Evolutionary conservation across 2,797 vertebrate species (phyloP).

Genomic region (Rallus crepitans): DNA sequence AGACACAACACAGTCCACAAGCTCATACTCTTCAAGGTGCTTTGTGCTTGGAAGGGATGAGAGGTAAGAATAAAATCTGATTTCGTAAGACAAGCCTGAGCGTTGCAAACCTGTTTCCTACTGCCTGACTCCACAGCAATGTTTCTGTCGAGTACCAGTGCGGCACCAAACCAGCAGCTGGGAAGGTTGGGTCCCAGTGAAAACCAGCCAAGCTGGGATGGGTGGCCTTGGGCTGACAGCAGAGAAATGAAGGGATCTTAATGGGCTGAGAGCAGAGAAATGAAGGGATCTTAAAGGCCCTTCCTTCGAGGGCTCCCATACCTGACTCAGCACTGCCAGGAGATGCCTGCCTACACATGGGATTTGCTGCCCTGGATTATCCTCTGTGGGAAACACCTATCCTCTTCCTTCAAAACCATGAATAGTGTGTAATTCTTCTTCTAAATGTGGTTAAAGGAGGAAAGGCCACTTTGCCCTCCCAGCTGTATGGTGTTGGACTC

Average conservation of each 20-base stretch:
- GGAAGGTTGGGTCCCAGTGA: not conserved
- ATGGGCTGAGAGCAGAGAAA: slow-evolving; percentile 1
- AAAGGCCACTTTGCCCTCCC: not conserved
- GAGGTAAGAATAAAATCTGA: not conserved
- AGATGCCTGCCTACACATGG: not conserved
- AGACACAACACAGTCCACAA: not conserved
- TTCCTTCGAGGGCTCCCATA: not conserved
- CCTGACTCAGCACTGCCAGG: not conserved
- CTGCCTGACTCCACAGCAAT: not conserved
- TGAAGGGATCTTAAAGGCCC: not conserved
- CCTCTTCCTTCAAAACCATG: not conserved
- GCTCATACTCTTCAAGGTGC: not conserved
- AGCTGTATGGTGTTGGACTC: not conserved
- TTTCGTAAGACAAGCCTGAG: not conserved
- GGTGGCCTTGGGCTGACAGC: not conserved
- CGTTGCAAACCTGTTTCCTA: not conserved
- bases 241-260: not conserved
- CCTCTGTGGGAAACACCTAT: not conserved
- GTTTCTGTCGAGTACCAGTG: not conserved
- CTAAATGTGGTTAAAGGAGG: not conserved
- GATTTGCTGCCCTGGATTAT: not conserved
- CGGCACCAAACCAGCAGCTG: not conserved
- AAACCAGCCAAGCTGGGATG: not conserved
- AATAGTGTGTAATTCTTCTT: not conserved
- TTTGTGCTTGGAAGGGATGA: not conserved